Evolutionary conservation across 2,113 vertebrate species (phyloP).

Genomic region (Salminus brasiliensis): DNA sequence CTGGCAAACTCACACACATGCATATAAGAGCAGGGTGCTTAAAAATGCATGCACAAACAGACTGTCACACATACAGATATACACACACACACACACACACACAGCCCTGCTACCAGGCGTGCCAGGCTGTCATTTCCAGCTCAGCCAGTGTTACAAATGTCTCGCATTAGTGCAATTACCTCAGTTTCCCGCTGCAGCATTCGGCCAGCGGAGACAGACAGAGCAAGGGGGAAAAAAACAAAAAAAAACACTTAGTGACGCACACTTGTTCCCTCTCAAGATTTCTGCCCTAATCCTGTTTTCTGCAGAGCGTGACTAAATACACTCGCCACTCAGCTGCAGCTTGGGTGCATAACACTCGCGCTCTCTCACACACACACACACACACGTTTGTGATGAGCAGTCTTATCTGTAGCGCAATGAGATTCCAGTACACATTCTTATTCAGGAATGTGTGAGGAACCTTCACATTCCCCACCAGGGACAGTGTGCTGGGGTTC

Average conservation of each 20-base stretch:
- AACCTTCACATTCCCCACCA: conserved; percentile 40
- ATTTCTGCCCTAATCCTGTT: conserved; percentile 26
- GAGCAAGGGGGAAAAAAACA: not conserved
- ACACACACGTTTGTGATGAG: conserved; percentile 18
- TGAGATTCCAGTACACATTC: conserved; percentile 35
- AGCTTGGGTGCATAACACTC: no score
- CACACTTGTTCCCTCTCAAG: conserved; percentile 38
- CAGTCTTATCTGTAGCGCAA: conserved; percentile 18
- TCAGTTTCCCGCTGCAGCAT: conserved; percentile 27
- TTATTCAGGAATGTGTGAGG: conserved; percentile 29
- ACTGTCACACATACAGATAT: conserved; percentile 34
- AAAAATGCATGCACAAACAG: conserved; percentile 27
- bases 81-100: conserved; percentile 13
- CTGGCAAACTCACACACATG: conserved; percentile 1
- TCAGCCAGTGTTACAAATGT: conserved; percentile 47
- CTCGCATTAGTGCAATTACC: conserved; percentile 46
- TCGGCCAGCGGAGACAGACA: conserved; percentile 1
- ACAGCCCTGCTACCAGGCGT: conserved; percentile 19
- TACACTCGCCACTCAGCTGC: conserved; percentile 30
- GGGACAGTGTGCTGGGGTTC: not conserved
- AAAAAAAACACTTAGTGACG: conserved; percentile 37
- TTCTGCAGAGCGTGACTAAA: conserved; percentile 25
- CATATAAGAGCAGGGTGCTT: no score
- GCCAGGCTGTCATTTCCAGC: conserved; percentile 41
- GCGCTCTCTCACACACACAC: conserved; percentile 52